phyloP scores from a whole-genome alignment of 2,113 vertebrate species.

The Mustelus asterias region DNA sequence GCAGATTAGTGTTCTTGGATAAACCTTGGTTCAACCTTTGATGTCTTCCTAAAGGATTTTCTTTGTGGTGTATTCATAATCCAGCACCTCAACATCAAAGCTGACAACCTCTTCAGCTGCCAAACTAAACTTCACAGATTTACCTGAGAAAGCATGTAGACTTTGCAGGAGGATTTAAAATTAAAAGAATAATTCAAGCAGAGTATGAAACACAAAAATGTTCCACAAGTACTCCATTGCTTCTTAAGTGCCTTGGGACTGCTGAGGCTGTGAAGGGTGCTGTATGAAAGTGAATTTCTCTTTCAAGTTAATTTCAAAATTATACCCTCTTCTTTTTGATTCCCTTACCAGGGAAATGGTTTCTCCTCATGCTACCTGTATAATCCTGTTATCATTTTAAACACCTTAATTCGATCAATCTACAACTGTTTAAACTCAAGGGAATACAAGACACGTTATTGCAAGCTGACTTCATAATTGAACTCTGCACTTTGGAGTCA shows the following conservation, averaged over 20 bases:
- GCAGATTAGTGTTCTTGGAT: conserved; percentile 5
- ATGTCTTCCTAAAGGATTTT: conserved; percentile 61
- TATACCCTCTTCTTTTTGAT: not conserved
- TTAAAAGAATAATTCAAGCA: not conserved
- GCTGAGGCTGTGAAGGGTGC: not conserved
- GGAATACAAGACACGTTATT: not conserved
- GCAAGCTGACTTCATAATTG: not conserved
- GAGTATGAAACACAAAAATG: not conserved
- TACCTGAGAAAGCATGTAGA: conserved; percentile 46
- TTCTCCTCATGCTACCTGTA: not conserved
- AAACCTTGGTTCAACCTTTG: conserved; percentile 64
- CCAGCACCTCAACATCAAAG: conserved; percentile 67
- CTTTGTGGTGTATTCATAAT: conserved; percentile 68
- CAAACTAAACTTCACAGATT: conserved; percentile 55
- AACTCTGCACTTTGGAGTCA: not conserved
- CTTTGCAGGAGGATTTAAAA: not conserved
- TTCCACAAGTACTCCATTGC: not conserved
- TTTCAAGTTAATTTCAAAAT: not conserved
- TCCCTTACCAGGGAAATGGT: not conserved
- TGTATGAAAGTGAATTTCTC: not conserved
- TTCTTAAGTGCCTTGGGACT: not conserved
- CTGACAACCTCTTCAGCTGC: conserved; percentile 58
- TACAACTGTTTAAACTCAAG: not conserved
- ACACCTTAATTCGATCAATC: not conserved
- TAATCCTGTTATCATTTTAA: not conserved